These are phyloP conservation scores for Brachionus rubens DNA, from an alignment of 1,140 invertebrate species.

Conservation along the genomic window DNA sequence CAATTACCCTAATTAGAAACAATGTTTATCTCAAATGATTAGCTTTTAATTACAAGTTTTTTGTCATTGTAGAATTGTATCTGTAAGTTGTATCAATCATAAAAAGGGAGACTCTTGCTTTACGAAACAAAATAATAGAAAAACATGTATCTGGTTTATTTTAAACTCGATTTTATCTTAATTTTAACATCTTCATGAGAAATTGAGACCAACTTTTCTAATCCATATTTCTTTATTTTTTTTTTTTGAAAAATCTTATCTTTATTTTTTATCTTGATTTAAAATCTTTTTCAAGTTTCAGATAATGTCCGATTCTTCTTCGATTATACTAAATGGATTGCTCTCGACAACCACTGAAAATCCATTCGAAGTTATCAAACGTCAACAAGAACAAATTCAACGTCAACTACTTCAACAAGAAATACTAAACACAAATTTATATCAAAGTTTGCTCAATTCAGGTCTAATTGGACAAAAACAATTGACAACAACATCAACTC, in stretches of 20 bases:
- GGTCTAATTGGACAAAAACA: slow-evolving; percentile 15
- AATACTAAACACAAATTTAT: slow-evolving; percentile 39
- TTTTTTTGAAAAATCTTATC: neutral
- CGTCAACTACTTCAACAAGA: slow-evolving; percentile 42
- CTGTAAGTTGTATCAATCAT: too few species aligned
- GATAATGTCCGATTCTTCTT: slow-evolving; percentile 27
- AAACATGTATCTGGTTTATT: slow-evolving; percentile 37
- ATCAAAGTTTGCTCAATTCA: slow-evolving; percentile 39
- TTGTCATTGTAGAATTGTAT: too few species aligned
- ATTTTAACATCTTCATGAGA: neutral
- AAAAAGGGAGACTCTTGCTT: neutral
- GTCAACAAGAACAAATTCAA: slow-evolving; percentile 44
- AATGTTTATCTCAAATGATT: neutral
- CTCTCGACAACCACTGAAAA: slow-evolving; percentile 35
- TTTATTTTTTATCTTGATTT: slow-evolving; percentile 17
- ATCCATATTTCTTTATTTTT: neutral
- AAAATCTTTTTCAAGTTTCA: neutral
- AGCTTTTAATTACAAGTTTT: too few species aligned
- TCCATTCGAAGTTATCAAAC: slow-evolving; percentile 43
- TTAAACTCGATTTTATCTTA: slow-evolving; percentile 7
- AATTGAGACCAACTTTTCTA: too few species aligned
- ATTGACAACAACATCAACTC: neutral
- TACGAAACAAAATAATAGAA: neutral
- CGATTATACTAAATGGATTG: slow-evolving; percentile 25
- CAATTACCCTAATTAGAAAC: slow-evolving; percentile 38